Evolutionary conservation across 1,140 invertebrate genomes (phyloP), one percentile per base, ranked within the genome.

Genomic region (Zaprionus vittiger): DNA sequence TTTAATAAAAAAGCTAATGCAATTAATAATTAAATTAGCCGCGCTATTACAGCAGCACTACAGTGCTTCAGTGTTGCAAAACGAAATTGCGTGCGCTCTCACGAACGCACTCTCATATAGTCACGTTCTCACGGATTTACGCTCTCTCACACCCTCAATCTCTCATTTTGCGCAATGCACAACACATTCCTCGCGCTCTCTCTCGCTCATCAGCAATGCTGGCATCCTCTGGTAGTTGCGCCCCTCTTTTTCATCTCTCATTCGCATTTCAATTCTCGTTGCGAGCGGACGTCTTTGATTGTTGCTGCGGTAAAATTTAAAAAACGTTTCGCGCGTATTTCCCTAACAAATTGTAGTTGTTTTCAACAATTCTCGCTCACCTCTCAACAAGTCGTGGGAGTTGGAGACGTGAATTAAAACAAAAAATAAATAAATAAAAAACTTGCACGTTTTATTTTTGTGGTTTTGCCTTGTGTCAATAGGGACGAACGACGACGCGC

Each of bases 361-460:
- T 47, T 17, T n/a, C 20, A 28, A 26, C 12, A 4, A 68, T 77
- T 69, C 52, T 76, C 72, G 66, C 63, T 80, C 77, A 47, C 41
- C 68, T 84, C 78, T 79, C 81, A 84, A 84, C 82, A 84, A 84
- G 82, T 83, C 82, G 83, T 86, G 73, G 83, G 83, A 83, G 83
- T 77, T 59, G 68, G 60, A 69, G 44, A 60, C 56, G 60, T 56
- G 67, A 49, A 17, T 47, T 17, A 47, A 57, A 55, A 41, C 22
- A 47, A 47, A 17, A 17, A 17, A 49, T 24, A 22, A 68, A 57
- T 22, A 63, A 41, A 41, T 81, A 57, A 59, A 67, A 77, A 79
- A 79, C 44, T 82, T 72, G 76, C 47, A 69, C 80, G 79, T 80
- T 79, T 80, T 79, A 67, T 66, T 77, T 80, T 73, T 74, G 81